Percentiles rank a stretch among this genome's conserved stretches.
Conservation (phyloP, 2,113 vertebrate species). For the Jacana jacana region DNA sequence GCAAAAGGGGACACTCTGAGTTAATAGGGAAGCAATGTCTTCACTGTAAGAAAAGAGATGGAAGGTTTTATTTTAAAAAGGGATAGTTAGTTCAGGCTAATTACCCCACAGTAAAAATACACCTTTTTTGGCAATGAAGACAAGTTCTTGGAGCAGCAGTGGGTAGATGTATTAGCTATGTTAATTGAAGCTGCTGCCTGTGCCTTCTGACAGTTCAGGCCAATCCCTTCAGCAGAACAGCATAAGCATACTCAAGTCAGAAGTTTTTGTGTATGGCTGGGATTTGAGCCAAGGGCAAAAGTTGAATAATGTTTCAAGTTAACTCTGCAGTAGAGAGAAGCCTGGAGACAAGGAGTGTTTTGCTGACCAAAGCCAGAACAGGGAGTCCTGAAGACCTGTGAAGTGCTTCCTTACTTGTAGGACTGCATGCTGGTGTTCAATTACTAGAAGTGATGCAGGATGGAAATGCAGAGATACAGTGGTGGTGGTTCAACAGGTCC, state of each 20-base stretch:
- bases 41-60: neutral
- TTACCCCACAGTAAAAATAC: slow-evolving; percentile 27
- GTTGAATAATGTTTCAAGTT: slow-evolving; percentile 35
- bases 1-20: neutral
- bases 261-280: slow-evolving; percentile 43
- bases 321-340: slow-evolving; percentile 22
- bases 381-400: slow-evolving; percentile 6
- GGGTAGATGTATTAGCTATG: neutral
- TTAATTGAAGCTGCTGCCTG: neutral
- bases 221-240: neutral
- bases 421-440: neutral
- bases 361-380: slow-evolving; percentile 58
- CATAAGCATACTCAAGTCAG: slow-evolving; percentile 31
- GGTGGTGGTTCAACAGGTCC: neutral
- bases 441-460: neutral
- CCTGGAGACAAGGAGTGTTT: slow-evolving; percentile 4
- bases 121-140: slow-evolving; percentile 61
- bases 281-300: slow-evolving; percentile 47
- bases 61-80: neutral
- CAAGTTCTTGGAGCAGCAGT: neutral
- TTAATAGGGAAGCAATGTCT: neutral
- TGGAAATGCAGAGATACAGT: neutral
- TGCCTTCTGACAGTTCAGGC: neutral
- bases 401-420: slow-evolving; percentile 24
- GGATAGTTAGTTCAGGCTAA: neutral